These are phyloP conservation scores for Lithophane socia DNA, from an alignment of 2,888 invertebrate species.

Conservation along the genomic window DNA sequence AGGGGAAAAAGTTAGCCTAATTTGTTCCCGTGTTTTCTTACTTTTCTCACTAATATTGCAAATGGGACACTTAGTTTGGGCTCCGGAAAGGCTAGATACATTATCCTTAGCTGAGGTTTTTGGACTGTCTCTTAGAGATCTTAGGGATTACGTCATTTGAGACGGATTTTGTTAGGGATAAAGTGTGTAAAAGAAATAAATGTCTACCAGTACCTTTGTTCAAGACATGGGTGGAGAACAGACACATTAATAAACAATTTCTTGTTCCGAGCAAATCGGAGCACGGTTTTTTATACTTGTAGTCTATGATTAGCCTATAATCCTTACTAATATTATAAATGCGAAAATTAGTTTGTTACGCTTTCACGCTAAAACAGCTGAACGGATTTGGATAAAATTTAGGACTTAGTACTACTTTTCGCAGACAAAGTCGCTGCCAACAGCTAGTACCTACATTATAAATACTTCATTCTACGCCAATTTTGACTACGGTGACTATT, in stretches of 20 bases:
- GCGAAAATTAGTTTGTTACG: too few species aligned
- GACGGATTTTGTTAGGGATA: constrained; percentile 8
- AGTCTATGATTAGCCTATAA: too few species aligned
- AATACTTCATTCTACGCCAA: too few species aligned
- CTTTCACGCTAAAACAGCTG: too few species aligned
- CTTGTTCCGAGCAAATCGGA: neutral
- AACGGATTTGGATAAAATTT: too few species aligned
- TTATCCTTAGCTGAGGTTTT: constrained; percentile 41
- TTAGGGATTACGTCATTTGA: constrained; percentile 28
- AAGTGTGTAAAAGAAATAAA: constrained; percentile 2
- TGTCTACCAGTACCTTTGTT: neutral
- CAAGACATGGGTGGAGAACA: neutral
- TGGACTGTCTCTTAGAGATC: constrained; percentile 26
- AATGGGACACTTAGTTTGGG: constrained; percentile 52
- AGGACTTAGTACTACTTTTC: too few species aligned
- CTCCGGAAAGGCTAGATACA: constrained; percentile 33
- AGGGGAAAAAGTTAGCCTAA: constrained; percentile 50
- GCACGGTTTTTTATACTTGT: neutral
- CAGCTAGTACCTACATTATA: too few species aligned
- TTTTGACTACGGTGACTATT: too few species aligned
- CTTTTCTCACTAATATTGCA: constrained; percentile 43
- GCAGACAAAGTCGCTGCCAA: too few species aligned
- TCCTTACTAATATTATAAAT: too few species aligned
- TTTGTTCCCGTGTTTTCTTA: constrained; percentile 48
- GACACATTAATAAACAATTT: neutral